Conservation (phyloP, 2,113 vertebrate species). For the Nycticorax nycticorax region DNA sequence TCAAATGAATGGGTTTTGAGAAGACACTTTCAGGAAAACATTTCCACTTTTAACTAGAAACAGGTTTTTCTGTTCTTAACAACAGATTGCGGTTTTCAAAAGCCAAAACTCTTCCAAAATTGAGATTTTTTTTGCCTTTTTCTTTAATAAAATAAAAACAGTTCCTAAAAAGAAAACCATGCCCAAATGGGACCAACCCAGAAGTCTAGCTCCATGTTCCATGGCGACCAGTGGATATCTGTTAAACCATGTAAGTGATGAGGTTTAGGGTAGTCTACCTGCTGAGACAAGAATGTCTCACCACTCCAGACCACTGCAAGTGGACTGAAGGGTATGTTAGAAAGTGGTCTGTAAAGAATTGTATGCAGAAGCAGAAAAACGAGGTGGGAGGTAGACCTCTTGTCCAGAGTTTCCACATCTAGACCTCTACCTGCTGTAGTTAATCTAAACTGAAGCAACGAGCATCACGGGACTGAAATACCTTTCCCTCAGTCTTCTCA, state of each 20-base stretch:
- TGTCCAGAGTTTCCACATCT: background rate
- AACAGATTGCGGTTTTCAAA: background rate
- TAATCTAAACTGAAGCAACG: background rate
- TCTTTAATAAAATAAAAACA: background rate
- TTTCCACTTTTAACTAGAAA: slow-evolving; percentile 11
- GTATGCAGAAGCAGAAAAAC: background rate
- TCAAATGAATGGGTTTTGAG: background rate
- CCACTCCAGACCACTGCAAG: background rate
- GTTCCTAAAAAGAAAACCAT: background rate
- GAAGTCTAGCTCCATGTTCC: background rate
- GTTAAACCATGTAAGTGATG: background rate
- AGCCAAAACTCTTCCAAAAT: background rate
- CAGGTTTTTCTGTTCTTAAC: background rate
- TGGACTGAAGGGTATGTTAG: background rate
- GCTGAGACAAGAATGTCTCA: background rate
- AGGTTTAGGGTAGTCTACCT: background rate
- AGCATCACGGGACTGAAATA: background rate
- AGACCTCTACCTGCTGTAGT: background rate
- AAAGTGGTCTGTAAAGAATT: background rate
- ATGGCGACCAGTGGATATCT: accelerated
- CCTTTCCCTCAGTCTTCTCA: background rate
- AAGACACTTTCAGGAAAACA: background rate
- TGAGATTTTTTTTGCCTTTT: background rate
- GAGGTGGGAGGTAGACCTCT: background rate
- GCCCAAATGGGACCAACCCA: background rate